Base-by-base conservation (phyloP, 2,888 invertebrate species). In the Erpobdella octoculata region DNA sequence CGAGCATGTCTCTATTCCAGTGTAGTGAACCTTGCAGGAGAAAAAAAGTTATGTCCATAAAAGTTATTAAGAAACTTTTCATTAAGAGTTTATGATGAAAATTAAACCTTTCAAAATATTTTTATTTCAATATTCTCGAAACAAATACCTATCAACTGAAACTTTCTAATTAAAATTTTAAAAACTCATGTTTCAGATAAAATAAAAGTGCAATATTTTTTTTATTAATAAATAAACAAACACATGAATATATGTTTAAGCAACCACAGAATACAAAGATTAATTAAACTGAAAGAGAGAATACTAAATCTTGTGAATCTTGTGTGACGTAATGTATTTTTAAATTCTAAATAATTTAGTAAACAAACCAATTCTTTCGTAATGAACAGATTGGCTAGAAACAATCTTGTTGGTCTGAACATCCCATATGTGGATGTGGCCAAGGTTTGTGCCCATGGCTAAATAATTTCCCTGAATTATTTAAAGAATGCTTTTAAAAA, bases 1-100 rank as follows among this genome's bases (percentile, higher is more conserved):
- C 93, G 46, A 96, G 85, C 71, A 93, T 89, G 81, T 96, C 95
- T 21, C 93, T 92, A 84, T 95, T 96, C 95, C 95, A 96, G 2
- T 95, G 95, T 74, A 96, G 84, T 5, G 95, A 95, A 21, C 95
- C 94, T 82, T 72, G 41, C n/a, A 68, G 8, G 53, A 62, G 8
- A 1, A 53, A 53, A 25, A n/a, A 41, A 41, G n/a, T 41, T 41
- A 41, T 12, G 12, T 31, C 8, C 31, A n/a, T n/a, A 8, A 31
- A 62, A 62, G n/a, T n/a, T 31, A 62, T 4, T 62, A 25, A 6
- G 48, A 2, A 33, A 15, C 1, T n/a, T 25, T 12, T 15, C n/a
- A 35, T 15, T 38, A 28, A 70, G 12, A 2, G 21, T 4, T 28
- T 36, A 21, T 28, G 58, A 21, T 18, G 53, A 59, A n/a, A n/a